Evolutionary conservation across 2,888 invertebrate species (phyloP), one percentile per base, ranked within the genome.

Genomic region (Entomobrya proxima): DNA sequence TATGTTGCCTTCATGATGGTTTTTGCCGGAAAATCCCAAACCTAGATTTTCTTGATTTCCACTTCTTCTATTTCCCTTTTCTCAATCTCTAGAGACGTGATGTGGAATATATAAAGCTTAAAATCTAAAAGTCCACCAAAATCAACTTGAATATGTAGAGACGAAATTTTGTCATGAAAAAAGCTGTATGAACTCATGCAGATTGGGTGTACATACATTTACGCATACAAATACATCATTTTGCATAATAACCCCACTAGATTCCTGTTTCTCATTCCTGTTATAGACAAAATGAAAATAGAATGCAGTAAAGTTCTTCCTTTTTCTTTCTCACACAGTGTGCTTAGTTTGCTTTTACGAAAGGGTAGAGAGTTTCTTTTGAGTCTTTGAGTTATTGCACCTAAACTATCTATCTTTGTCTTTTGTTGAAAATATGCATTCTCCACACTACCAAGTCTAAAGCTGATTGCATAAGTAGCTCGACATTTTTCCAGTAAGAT

Each of bases 361-460:
- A 58, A 58, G 58, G 58, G 58, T 58, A 55, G 55, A 75, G 11
- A n/a, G 27, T 52, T 21, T 47, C 55, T 21, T 82, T 50, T 75
- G 82, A 82, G 64, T 83, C 76, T 83, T 83, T 83, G 83, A 83
- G 69, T 83, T 83, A 83, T 83, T 83, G 55, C 83, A 52, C 50
- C 21, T 21, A 32, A 67, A 55, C 83, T 83, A 83, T 83, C 83
- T 83, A 58, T 83, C 83, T 76, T 83, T 83, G 83, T 83, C 76
- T 83, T 69, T 35, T 15, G 24, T 21, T 55, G 55, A 18, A 32
- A 50, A 35, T 75, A 35, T 75, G 75, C 52, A 55, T 35, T 44
- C 9, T 44, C 7, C 7, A 44, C 13, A 27, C 58, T 58, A 58
- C 35, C 24, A 37, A 21, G n/a, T 27, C 11, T 40, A 40, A 21